A percentile compares a stretch with the other conserved stretches of the same genome.
Evolutionary conservation across 2,797 vertebrate species (phyloP).

Genomic region (Falco columbarius): DNA sequence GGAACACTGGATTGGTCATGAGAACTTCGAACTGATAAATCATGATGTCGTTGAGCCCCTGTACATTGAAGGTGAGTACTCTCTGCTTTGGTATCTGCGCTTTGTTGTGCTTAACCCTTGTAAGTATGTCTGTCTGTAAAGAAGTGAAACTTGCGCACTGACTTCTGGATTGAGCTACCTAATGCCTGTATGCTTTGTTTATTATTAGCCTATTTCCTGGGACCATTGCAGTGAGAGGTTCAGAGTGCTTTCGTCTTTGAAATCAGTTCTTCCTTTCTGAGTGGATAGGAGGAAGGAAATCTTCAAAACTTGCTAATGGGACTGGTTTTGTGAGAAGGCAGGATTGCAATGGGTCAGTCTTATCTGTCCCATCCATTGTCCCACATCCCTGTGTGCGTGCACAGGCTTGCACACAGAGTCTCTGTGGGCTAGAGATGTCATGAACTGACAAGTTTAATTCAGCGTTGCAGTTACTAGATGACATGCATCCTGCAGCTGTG

Average conservation of each 20-base stretch:
- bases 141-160: background rate
- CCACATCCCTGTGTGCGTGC: background rate
- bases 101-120: background rate
- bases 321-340: background rate
- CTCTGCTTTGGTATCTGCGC: background rate
- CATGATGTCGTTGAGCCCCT: slow-evolving; percentile 98
- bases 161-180: background rate
- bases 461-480: background rate
- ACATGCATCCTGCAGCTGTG: background rate
- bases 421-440: background rate
- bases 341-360: background rate
- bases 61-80: slow-evolving; percentile 93
- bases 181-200: background rate
- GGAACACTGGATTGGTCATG: slow-evolving; percentile 99
- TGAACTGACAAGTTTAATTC: background rate
- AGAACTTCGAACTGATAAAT: slow-evolving; percentile 99
- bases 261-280: background rate
- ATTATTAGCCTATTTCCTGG: background rate
- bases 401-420: accelerated
- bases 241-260: background rate
- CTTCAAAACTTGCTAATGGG: background rate
- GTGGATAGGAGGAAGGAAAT: background rate
- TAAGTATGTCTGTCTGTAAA: background rate
- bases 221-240: background rate
- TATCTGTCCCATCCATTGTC: background rate